Evolutionary conservation across 2,888 invertebrate genomes (phyloP), one percentile per base, ranked within the genome.

Genomic region (Drosophila mimetica): DNA sequence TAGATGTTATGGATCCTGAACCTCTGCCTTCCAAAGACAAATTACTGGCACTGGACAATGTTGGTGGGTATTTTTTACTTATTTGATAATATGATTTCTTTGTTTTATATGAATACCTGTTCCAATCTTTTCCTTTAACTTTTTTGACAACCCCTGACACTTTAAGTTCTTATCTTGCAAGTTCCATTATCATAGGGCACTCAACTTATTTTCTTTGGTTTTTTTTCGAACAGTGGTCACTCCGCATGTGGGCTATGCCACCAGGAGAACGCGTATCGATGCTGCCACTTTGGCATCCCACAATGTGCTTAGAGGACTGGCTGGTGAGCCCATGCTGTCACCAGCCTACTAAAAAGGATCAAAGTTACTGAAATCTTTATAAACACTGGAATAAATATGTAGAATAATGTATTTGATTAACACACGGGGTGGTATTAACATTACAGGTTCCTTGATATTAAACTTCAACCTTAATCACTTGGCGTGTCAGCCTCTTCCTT

Each of bases 1-100:
- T 99, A 2, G 98, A 99, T 90, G 98, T 98, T 2, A 96, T 96
- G 86, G 94, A 95, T 1, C 98, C 98, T 0, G 98, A 99, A 90
- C 98, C 98, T 0, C 90, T 99, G 52, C 96, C 97, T 0, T 91
- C 93, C 3, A 94, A 96, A 89, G 94, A 97, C 90, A 95, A 95
- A 54, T 92, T 98, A 8, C 89, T 97, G 9, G 94, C 93, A 18
- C 91, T 98, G 34, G 94, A 95, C 2, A 98, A 98, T 91, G 95
- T 96, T 89, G 95, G 97, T 97, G 90, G 79, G 88, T 83, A n/a
- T n/a, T 16, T 9, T n/a, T 14, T 8, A 2, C 4, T 51, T 0
- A 4, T 13, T 16, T 9, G 7, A 14, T 14, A 20, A 18, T 2
- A 11, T 16, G 2, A 53, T 20, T 20, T 47, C 18, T 44, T 52